Evolutionary conservation across 2,113 vertebrate genomes (phyloP).

Genomic region (Tetrao urogallus): DNA sequence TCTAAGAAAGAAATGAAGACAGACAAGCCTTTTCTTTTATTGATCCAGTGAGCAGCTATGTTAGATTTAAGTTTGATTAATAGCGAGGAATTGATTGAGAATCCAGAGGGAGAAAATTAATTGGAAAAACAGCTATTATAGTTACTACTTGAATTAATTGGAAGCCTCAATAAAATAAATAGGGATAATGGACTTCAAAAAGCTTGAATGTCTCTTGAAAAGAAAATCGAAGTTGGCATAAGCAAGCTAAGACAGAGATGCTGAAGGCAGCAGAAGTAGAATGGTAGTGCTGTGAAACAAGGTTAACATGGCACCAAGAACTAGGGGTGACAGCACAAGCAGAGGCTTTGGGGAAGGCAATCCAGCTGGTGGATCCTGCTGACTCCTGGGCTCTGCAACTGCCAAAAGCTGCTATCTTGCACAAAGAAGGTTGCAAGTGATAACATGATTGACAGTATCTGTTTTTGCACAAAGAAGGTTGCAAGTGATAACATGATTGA

Average conservation of each 20-base stretch:
- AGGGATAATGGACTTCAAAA: not conserved
- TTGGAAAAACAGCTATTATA: not conserved
- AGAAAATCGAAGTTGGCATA: not conserved
- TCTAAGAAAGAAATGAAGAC: not conserved
- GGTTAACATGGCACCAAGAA: not conserved
- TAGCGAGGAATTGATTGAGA: not conserved
- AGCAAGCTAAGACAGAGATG: not conserved
- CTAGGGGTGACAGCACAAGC: not conserved
- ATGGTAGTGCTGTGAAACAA: not conserved
- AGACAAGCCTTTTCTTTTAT: not conserved
- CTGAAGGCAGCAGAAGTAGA: not conserved
- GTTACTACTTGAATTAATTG: slow-evolving; percentile 5
- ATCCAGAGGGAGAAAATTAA: not conserved
- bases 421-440: not conserved
- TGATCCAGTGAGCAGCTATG: not conserved
- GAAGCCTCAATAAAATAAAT: not conserved
- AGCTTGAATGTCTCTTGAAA: not conserved
- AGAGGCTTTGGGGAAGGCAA: not conserved
- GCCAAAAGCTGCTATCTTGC: not conserved
- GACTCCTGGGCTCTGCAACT: not conserved
- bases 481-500: not conserved
- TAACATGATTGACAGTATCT: not conserved
- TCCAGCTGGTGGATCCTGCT: not conserved
- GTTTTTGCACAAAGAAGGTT: not conserved
- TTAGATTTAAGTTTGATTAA: slow-evolving; percentile 5